Percentiles rank a stretch among this genome's conserved stretches.
Evolutionary conservation across 2,888 invertebrate species (phyloP).

Genomic region (Calliscelio sp.): DNA sequence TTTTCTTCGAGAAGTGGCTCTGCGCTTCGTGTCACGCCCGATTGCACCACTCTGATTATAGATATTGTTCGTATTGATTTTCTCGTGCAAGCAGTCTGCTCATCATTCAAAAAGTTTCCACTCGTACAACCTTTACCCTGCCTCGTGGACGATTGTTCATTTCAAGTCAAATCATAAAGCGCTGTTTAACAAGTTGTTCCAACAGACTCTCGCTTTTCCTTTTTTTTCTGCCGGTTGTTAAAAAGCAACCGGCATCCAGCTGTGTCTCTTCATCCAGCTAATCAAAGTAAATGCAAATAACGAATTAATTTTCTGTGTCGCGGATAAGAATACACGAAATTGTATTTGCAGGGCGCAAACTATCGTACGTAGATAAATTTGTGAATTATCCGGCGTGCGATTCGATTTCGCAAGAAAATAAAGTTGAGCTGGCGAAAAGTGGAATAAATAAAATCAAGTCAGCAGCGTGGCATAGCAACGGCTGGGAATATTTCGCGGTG

Average conservation of each 20-base stretch:
- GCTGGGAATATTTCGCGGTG: constrained; percentile 66
- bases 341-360: constrained; percentile 16
- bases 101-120: constrained; percentile 52
- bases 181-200: not conserved
- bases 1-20: constrained; percentile 64
- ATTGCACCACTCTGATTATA: constrained; percentile 67
- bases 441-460: constrained; percentile 70
- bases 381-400: constrained; percentile 48
- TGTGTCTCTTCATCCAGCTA: too few species aligned
- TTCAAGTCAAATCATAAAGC: not conserved
- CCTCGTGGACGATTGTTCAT: constrained; percentile 18
- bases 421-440: constrained; percentile 62
- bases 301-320: not conserved
- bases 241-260: too few species aligned
- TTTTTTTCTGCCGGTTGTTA: too few species aligned
- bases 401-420: constrained; percentile 65
- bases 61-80: constrained; percentile 72
- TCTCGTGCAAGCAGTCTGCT: constrained; percentile 45
- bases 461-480: constrained; percentile 30
- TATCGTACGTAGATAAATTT: constrained; percentile 51
- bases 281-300: not conserved
- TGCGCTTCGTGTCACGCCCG: constrained; percentile 64
- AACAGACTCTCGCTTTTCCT: too few species aligned
- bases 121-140: constrained; percentile 25
- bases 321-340: not conserved